phyloP scores from a whole-genome alignment of 2,113 vertebrate genomes.

The Scortum barcoo region DNA sequence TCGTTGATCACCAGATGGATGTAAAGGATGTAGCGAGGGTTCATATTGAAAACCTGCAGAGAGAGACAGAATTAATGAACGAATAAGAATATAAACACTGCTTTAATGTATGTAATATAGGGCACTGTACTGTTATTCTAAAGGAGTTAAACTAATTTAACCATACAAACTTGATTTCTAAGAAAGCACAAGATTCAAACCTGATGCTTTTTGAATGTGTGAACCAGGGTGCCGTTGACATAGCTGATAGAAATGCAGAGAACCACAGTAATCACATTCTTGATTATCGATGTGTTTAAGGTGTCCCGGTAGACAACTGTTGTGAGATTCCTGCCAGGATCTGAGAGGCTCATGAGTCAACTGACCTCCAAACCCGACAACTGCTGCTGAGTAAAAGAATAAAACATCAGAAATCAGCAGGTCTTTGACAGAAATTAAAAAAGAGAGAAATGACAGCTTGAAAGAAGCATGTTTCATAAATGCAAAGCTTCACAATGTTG shows the following conservation, averaged over 20 bases:
- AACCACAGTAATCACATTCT: conserved; percentile 69
- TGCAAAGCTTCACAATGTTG: background rate
- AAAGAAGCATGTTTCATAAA: too few species aligned
- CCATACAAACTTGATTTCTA: background rate
- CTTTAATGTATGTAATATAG: background rate
- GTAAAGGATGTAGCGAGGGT: conserved; percentile 80
- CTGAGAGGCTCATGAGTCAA: conserved; percentile 3
- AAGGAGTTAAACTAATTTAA: too few species aligned
- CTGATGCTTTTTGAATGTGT: conserved; percentile 72
- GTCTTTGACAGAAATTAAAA: background rate
- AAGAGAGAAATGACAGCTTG: too few species aligned
- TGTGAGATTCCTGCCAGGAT: conserved; percentile 32
- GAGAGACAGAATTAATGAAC: background rate
- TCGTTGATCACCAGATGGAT: conserved; percentile 73
- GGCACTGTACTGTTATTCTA: background rate
- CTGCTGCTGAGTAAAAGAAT: background rate
- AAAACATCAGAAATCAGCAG: background rate
- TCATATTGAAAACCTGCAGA: conserved; percentile 66
- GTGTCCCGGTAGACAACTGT: conserved; percentile 32
- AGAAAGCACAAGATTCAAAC: conserved; percentile 12
- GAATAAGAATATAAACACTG: background rate
- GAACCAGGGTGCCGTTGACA: conserved; percentile 72
- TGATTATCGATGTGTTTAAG: conserved; percentile 47
- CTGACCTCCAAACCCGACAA: background rate
- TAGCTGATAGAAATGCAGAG: conserved; percentile 77